phyloP scores from a whole-genome alignment of 2,113 vertebrate species.

The Pampusana beccarii region DNA sequence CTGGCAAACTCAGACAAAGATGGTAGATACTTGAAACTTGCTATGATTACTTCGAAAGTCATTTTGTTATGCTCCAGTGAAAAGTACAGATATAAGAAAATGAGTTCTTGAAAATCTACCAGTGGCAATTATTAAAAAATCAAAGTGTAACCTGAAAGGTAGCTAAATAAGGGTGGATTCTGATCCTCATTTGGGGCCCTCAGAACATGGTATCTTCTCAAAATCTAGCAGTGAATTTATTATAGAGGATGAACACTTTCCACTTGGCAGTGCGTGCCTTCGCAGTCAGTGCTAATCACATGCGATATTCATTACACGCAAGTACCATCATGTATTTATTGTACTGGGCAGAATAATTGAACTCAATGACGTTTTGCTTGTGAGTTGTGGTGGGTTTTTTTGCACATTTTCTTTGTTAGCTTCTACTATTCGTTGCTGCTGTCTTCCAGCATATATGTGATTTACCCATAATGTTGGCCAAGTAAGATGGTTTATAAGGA shows the following conservation, averaged over 20 bases:
- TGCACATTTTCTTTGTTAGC: neutral
- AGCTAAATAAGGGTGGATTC: neutral
- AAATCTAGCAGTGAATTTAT: neutral
- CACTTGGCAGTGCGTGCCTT: neutral
- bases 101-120: neutral
- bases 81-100: neutral
- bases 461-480: neutral
- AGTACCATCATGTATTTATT: neutral
- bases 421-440: neutral
- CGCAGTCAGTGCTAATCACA: neutral
- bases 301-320: neutral
- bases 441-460: neutral
- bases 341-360: neutral
- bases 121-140: neutral
- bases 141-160: neutral
- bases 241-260: neutral
- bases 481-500: slow-evolving; percentile 11
- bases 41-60: neutral
- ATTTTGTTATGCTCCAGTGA: neutral
- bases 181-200: neutral
- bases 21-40: neutral
- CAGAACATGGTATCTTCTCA: neutral
- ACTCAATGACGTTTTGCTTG: slow-evolving; percentile 6
- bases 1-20: neutral
- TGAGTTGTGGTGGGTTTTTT: neutral